These are phyloP conservation scores for Hirtodrosophila trivittata DNA, from an alignment of 2,888 invertebrate genomes.

Conservation along the genomic window DNA sequence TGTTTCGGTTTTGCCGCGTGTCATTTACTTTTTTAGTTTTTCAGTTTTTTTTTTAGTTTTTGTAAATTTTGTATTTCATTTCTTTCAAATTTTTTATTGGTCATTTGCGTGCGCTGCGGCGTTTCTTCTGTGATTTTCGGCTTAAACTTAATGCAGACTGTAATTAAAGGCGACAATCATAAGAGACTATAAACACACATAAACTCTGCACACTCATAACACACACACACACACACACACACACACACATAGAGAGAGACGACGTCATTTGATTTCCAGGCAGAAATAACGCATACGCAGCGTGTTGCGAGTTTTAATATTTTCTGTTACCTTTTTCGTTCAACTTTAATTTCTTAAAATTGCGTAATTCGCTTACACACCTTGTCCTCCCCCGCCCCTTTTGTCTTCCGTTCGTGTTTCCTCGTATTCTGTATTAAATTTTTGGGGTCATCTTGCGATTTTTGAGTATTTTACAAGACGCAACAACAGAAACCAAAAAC, in stretches of 20 bases:
- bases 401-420: slow-evolving; percentile 24
- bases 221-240: background rate
- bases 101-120: slow-evolving; percentile 4
- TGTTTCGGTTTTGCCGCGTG: slow-evolving; percentile 34
- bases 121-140: slow-evolving; percentile 11
- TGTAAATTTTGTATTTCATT: slow-evolving; percentile 1
- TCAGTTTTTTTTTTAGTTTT: slow-evolving; percentile 10
- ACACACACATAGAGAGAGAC: background rate
- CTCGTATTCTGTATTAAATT: slow-evolving; percentile 35
- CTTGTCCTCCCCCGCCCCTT: slow-evolving; percentile 11
- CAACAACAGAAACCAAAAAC: slow-evolving; percentile 17
- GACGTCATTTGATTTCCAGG: slow-evolving; percentile 23
- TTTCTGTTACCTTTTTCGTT: slow-evolving; percentile 1
- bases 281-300: slow-evolving; percentile 53
- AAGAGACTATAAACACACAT: background rate
- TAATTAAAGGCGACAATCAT: slow-evolving; percentile 29
- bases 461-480: slow-evolving; percentile 50
- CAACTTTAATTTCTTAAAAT: slow-evolving; percentile 28
- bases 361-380: slow-evolving; percentile 58
- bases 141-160: slow-evolving; percentile 31
- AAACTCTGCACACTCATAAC: slow-evolving; percentile 1
- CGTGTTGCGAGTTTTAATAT: slow-evolving; percentile 19
- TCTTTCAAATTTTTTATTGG: slow-evolving; percentile 18
- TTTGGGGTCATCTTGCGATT: slow-evolving; percentile 79
- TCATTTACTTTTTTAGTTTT: slow-evolving; percentile 4